These are phyloP conservation scores for Molothrus aeneus DNA, from an alignment of 2,797 vertebrate genomes.

Conservation along the genomic window DNA sequence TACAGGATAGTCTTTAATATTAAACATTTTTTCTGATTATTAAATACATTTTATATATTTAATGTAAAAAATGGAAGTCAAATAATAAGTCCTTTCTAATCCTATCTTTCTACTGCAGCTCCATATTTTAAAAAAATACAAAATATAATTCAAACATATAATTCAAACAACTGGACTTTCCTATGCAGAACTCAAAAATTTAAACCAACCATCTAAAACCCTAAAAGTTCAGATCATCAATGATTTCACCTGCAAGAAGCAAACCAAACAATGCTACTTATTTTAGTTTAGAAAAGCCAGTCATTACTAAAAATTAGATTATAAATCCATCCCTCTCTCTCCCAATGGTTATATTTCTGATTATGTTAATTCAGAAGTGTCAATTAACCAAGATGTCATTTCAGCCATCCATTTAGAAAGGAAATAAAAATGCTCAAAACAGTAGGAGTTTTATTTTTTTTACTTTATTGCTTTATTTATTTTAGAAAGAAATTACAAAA, in stretches of 20 bases:
- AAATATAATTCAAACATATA: neutral
- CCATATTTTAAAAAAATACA: neutral
- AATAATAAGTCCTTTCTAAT: neutral
- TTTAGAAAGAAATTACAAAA: neutral
- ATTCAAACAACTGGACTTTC: neutral
- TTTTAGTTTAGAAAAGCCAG: neutral
- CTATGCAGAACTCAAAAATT: neutral
- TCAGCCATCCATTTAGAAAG: neutral
- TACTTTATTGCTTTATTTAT: neutral
- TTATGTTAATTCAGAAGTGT: neutral
- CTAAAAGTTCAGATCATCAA: neutral
- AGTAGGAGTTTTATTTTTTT: neutral
- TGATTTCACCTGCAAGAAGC: neutral
- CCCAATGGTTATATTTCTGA: neutral
- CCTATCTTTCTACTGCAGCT: neutral
- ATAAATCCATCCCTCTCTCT: neutral
- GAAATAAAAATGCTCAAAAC: neutral
- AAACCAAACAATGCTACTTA: neutral
- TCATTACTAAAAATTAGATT: neutral
- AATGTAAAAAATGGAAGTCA: neutral
- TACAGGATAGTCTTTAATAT: neutral
- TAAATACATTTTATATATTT: neutral
- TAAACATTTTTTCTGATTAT: neutral
- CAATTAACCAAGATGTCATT: neutral
- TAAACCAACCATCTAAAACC: neutral